Percentiles rank a stretch among this genome's conserved stretches.
Evolutionary conservation across 2,113 vertebrate genomes (phyloP).

Genomic region (Sphaerodactylus townsendi): DNA sequence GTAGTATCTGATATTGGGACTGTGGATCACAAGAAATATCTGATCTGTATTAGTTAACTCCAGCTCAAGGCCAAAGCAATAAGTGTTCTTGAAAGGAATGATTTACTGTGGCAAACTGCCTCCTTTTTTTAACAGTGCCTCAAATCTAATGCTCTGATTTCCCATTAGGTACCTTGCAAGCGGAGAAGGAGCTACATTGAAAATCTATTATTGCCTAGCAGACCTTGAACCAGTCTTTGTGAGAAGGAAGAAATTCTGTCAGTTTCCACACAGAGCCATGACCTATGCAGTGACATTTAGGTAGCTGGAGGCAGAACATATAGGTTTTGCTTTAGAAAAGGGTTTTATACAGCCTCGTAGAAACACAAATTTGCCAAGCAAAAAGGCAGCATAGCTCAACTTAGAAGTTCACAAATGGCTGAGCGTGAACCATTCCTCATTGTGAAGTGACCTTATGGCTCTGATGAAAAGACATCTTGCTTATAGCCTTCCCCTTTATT

Average conservation of each 20-base stretch:
- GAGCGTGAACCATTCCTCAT: not conserved
- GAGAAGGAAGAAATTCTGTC: accelerated
- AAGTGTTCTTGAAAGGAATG: not conserved
- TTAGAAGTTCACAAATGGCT: not conserved
- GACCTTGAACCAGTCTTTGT: accelerated
- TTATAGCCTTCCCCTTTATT: not conserved
- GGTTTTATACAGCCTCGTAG: not conserved
- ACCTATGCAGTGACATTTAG: not conserved
- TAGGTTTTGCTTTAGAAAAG: conserved; percentile 1
- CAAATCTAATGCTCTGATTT: not conserved
- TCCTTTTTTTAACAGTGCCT: not conserved
- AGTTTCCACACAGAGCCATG: not conserved
- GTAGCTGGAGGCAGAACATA: not conserved
- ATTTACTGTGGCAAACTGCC: not conserved
- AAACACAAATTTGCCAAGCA: conserved; percentile 2
- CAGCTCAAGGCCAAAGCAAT: not conserved
- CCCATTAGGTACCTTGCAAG: not conserved
- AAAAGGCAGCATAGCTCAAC: not conserved
- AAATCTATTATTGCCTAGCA: not conserved
- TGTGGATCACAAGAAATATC: not conserved
- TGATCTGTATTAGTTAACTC: not conserved
- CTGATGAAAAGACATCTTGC: not conserved
- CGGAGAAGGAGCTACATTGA: not conserved
- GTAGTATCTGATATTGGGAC: not conserved
- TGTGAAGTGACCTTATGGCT: not conserved